Conservation (phyloP, 1,140 invertebrate genomes). For the Ladona fulva region DNA sequence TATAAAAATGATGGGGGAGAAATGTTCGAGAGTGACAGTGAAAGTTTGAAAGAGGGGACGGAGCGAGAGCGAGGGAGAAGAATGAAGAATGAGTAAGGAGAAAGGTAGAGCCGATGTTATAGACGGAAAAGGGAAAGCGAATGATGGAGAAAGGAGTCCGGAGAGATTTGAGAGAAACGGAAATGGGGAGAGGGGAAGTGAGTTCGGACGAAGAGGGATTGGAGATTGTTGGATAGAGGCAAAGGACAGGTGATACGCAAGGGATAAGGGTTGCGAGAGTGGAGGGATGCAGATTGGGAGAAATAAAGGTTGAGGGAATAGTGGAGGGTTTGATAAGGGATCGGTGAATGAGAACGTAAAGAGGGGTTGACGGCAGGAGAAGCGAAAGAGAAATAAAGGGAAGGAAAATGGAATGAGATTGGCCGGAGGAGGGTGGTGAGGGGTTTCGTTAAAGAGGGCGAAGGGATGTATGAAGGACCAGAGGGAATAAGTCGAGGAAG, state of each 20-base stretch:
- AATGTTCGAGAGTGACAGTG: no score
- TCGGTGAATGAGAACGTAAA: not conserved
- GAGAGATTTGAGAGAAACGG: no score
- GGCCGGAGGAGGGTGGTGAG: no score
- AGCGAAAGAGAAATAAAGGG: not conserved
- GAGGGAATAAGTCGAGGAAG: not conserved
- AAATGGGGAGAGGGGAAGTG: no score
- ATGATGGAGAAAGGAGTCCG: not conserved
- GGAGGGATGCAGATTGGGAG: not conserved
- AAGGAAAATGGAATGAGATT: not conserved
- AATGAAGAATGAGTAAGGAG: no score
- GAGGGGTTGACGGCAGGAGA: not conserved
- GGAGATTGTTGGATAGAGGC: not conserved
- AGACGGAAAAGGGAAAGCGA: no score
- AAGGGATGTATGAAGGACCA: not conserved
- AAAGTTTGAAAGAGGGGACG: not conserved
- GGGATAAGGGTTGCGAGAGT: not conserved
- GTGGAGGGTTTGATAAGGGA: not conserved
- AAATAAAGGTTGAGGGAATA: not conserved
- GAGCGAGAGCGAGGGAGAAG: not conserved
- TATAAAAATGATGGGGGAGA: no score
- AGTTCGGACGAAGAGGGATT: no score
- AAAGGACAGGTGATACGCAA: not conserved
- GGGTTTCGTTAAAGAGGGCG: not conserved
- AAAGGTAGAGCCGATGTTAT: no score